A percentile compares a stretch with the other conserved stretches of the same genome.
phyloP scores from a whole-genome alignment of 2,888 invertebrate species.

The Melikaiella ostensackeni region DNA sequence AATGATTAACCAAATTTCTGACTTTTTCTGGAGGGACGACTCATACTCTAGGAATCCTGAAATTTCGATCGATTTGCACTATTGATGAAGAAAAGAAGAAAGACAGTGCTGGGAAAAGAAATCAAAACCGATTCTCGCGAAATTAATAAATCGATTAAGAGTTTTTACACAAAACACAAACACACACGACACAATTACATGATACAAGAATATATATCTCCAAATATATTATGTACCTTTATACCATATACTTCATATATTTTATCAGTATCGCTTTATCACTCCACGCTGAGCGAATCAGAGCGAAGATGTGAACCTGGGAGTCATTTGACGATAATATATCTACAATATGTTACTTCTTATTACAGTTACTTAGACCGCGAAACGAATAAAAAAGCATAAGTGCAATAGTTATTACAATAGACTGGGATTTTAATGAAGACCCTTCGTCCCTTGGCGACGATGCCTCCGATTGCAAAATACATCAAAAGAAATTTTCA shows the following conservation, averaged over 20 bases:
- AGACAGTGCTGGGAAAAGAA: slow-evolving; percentile 14
- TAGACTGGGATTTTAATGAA: slow-evolving; percentile 64
- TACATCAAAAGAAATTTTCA: slow-evolving; percentile 19
- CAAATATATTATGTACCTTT: slow-evolving; percentile 47
- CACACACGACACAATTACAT: slow-evolving; percentile 29
- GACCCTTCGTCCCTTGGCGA: slow-evolving; percentile 27
- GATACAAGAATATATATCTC: slow-evolving; percentile 42
- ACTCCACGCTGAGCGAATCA: slow-evolving; percentile 28
- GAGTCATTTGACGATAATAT: slow-evolving; percentile 64
- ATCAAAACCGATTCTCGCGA: slow-evolving; percentile 29
- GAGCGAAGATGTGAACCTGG: slow-evolving; percentile 51
- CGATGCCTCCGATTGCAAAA: slow-evolving; percentile 6
- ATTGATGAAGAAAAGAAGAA: slow-evolving; percentile 36
- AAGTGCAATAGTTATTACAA: slow-evolving; percentile 77
- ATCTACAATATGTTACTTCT: slow-evolving; percentile 64
- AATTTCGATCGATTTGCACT: slow-evolving; percentile 32
- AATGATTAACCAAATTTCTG: slow-evolving; percentile 4
- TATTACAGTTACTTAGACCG: slow-evolving; percentile 62
- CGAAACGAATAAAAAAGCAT: slow-evolving; percentile 70
- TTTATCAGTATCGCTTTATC: slow-evolving; percentile 50
- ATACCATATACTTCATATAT: slow-evolving; percentile 50
- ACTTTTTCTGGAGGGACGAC: slow-evolving; percentile 27
- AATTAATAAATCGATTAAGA: not conserved
- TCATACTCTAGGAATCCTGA: slow-evolving; percentile 35
- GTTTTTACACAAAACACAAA: slow-evolving; percentile 15